Base-by-base conservation (phyloP, 2,888 invertebrate genomes). In the Epinotia demarniana region DNA sequence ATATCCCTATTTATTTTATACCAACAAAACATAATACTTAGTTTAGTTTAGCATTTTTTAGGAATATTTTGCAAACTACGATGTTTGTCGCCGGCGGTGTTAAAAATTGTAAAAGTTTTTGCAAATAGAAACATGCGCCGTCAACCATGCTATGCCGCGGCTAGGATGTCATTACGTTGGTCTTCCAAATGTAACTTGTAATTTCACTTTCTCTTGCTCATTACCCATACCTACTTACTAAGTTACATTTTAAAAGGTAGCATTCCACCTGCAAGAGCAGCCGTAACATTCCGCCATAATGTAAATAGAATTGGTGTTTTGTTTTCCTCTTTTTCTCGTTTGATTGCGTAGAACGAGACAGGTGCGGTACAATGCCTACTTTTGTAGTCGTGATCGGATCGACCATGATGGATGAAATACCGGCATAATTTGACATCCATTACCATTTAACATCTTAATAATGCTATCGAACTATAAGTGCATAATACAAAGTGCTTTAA, bases 341-440 rank as follows among this genome's bases (percentile, higher is more conserved):
- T n/a, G 69, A 53, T 58, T 33, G 19, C 53, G 39, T 57, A 33
- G 43, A 23, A 69, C 57, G 58, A 58, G 72, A 49, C 64, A 60
- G 70, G 64, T 70, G 70, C 69, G 69, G 46, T 69, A 69, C 58
- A 27, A 27, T 27, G 23, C 39, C 23, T 75, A 64, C 64, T 60
- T 53, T 53, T 63, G 74, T 19, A 60, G 46, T 67, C 75, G 75
- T 75, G 75, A 75, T 72, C 75, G 16, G 43, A 72, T 66, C 67
- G 75, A 55, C 75, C 71, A 16, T 75, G 75, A 75, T 73, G 77
- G 66, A 78, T 71, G 76, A 73, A 74, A 77, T 73, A 78, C 78
- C 78, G 75, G 78, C 80, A 79, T 81, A 84, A 83, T 84, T 83
- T 84, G 82, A 82, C 81, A 82, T 81, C 81, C 80, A 85, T 85